phyloP scores from a whole-genome alignment of 2,888 invertebrate species.

The Dynastes tityus region DNA sequence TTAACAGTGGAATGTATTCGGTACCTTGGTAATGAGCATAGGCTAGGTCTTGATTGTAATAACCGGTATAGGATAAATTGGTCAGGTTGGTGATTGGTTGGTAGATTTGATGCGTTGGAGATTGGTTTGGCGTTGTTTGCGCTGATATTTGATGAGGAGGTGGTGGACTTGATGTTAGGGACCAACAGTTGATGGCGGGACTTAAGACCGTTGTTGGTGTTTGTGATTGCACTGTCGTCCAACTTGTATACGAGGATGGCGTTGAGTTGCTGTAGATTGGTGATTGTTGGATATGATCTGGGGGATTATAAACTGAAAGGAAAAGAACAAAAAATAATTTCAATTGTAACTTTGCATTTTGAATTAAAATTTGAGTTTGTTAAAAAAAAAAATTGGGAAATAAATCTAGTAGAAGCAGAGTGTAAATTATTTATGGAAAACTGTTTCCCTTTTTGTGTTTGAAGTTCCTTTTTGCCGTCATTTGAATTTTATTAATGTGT shows the following conservation, averaged over 20 bases:
- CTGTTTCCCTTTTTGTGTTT: no score
- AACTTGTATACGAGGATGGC: slow-evolving; percentile 65
- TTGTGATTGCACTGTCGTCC: slow-evolving; percentile 67
- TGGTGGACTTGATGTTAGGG: slow-evolving; percentile 68
- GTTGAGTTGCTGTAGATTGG: slow-evolving; percentile 60
- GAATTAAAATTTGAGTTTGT: no score
- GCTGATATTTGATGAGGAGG: slow-evolving; percentile 67
- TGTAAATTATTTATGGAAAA: no score
- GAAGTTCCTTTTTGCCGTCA: no score
- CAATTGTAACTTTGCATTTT: not conserved
- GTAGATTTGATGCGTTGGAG: slow-evolving; percentile 68
- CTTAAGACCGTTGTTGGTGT: slow-evolving; percentile 66
- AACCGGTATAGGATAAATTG: slow-evolving; percentile 66
- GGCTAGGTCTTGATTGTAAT: slow-evolving; percentile 66
- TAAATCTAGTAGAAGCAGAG: no score
- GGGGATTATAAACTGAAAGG: slow-evolving; percentile 68
- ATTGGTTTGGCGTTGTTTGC: slow-evolving; percentile 67
- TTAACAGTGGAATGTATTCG: slow-evolving; percentile 66
- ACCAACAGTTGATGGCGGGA: slow-evolving; percentile 69
- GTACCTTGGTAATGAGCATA: slow-evolving; percentile 66
- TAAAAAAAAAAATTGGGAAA: no score
- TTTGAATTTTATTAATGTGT: no score
- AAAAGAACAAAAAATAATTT: slow-evolving; percentile 36
- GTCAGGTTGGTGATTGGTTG: slow-evolving; percentile 67
- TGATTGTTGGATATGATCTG: slow-evolving; percentile 68